Evolutionary conservation across 2,888 invertebrate species (phyloP).

Genomic region (Perithous albicinctus): DNA sequence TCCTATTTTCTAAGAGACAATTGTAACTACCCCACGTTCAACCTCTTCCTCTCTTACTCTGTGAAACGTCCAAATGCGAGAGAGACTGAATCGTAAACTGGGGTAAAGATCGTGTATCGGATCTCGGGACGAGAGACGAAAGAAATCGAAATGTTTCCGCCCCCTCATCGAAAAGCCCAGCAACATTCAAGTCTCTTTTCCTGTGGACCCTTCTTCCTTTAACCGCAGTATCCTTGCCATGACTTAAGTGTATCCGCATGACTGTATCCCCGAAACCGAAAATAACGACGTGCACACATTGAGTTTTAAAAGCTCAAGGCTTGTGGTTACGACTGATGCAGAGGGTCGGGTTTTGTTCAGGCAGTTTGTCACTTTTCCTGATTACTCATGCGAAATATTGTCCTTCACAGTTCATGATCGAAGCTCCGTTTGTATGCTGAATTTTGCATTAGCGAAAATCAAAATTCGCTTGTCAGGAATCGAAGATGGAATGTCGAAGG

Average conservation of each 20-base stretch:
- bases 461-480: constrained; percentile 76
- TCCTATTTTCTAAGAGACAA: constrained; percentile 81
- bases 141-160: constrained; percentile 59
- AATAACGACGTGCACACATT: constrained; percentile 62
- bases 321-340: constrained; percentile 46
- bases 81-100: constrained; percentile 78
- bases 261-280: constrained; percentile 61
- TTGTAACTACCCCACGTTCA: constrained; percentile 50
- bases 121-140: constrained; percentile 59
- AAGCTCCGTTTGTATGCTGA: not conserved
- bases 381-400: not conserved
- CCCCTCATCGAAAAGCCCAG: constrained; percentile 50
- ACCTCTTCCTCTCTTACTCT: constrained; percentile 11
- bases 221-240: not conserved
- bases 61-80: constrained; percentile 65
- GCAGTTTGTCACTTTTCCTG: constrained; percentile 40
- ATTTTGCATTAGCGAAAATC: not conserved
- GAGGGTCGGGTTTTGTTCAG: constrained; percentile 20
- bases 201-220: constrained; percentile 5
- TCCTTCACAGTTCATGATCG: not conserved
- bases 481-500: constrained; percentile 84
- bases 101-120: constrained; percentile 75
- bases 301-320: constrained; percentile 56
- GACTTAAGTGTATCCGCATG: constrained; percentile 61
- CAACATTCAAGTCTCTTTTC: constrained; percentile 30